These are phyloP conservation scores for Paramuricea clavata DNA, from an alignment of 92 coral and sea anemone species.

Conservation along the genomic window DNA sequence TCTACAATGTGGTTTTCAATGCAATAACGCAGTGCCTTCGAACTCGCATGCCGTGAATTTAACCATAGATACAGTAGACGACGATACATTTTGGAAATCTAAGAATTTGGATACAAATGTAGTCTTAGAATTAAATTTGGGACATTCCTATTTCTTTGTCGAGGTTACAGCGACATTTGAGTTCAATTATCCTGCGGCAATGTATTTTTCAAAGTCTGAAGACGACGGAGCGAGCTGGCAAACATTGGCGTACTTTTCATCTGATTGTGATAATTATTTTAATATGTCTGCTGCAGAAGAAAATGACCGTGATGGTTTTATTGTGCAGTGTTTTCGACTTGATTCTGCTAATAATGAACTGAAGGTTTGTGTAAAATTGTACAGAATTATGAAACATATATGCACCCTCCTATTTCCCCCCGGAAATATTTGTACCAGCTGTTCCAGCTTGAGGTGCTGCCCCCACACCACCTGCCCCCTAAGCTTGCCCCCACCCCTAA, in stretches of 20 bases:
- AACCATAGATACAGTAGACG: conserved; percentile 63
- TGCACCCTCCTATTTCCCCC: neutral
- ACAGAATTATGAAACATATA: neutral
- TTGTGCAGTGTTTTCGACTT: conserved; percentile 79
- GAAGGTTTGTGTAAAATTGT: neutral
- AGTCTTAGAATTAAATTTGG: conserved; percentile 75
- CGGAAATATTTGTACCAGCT: too few species aligned
- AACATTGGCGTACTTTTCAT: conserved; percentile 71
- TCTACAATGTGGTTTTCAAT: conserved; percentile 64
- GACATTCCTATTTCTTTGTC: conserved; percentile 76
- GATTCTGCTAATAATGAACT: conserved; percentile 50
- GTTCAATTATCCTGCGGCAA: conserved; percentile 85
- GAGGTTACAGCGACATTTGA: conserved; percentile 75
- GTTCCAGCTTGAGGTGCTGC: too few species aligned
- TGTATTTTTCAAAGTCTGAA: conserved; percentile 87
- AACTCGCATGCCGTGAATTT: conserved; percentile 69
- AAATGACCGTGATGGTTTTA: conserved; percentile 71
- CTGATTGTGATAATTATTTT: conserved; percentile 76
- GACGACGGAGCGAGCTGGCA: conserved; percentile 78
- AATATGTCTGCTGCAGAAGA: conserved; percentile 74
- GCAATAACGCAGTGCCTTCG: conserved; percentile 61
- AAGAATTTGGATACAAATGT: conserved; percentile 83
- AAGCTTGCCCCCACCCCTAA: too few species aligned
- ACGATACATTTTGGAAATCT: conserved; percentile 88
- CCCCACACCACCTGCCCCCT: too few species aligned